A percentile compares a stretch with the other conserved stretches of the same genome.
These are phyloP conservation scores for Sebastes itinus DNA, from an alignment of 2,797 vertebrate genomes.

Conservation along the genomic window DNA sequence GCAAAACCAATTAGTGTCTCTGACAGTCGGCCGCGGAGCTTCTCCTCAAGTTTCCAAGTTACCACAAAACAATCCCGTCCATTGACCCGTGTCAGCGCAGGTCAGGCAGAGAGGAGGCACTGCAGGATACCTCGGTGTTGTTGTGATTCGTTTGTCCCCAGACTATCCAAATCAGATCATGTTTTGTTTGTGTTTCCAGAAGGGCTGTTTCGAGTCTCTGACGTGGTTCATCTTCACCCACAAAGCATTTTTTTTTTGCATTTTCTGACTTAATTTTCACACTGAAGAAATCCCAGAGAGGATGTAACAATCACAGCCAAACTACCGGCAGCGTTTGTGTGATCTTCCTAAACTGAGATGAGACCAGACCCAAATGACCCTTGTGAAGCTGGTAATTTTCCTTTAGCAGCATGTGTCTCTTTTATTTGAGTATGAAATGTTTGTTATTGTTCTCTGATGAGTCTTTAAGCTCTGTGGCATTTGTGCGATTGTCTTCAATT, in stretches of 20 bases:
- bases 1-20: conserved; percentile 63
- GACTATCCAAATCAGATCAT: conserved; percentile 23
- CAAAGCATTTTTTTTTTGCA: neutral
- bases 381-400: conserved; percentile 25
- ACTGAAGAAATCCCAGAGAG: neutral
- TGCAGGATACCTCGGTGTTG: conserved; percentile 4
- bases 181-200: conserved; percentile 17
- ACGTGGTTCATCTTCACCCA: neutral
- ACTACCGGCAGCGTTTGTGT: neutral
- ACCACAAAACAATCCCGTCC: conserved; percentile 29
- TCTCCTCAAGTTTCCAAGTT: conserved; percentile 34
- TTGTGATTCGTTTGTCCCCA: conserved; percentile 24
- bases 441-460: conserved; percentile 43
- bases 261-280: conserved; percentile 3
- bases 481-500: neutral
- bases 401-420: conserved; percentile 18
- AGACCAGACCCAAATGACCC: conserved; percentile 24
- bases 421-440: conserved; percentile 53
- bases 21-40: conserved; percentile 35
- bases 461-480: conserved; percentile 20
- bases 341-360: conserved; percentile 7
- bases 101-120: conserved; percentile 40
- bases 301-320: neutral
- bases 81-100: conserved; percentile 39
- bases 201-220: neutral